Evolutionary conservation across 2,113 vertebrate species (phyloP).

Genomic region (Antennarius striatus): DNA sequence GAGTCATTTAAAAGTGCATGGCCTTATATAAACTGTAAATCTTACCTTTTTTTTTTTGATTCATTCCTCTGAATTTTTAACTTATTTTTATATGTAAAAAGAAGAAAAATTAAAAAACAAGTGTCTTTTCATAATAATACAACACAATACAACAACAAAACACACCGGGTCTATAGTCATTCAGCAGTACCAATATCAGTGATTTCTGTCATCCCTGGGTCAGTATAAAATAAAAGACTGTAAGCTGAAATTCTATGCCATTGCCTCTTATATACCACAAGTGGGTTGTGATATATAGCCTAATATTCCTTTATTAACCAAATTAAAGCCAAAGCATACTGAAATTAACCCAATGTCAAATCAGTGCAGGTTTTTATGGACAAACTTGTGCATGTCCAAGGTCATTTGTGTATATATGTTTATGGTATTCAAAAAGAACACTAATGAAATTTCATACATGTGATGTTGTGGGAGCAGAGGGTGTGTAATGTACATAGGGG

Average conservation of each 20-base stretch:
- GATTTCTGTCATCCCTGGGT: slow-evolving; percentile 52
- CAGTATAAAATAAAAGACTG: slow-evolving; percentile 64
- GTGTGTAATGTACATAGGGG: slow-evolving; percentile 67
- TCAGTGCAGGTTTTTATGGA: slow-evolving; percentile 73
- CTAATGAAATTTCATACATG: slow-evolving; percentile 71
- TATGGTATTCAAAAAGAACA: slow-evolving; percentile 68
- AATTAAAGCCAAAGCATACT: slow-evolving; percentile 79
- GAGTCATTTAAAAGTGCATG: slow-evolving; percentile 74
- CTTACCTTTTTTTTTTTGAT: slow-evolving; percentile 63
- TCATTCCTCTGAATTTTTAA: slow-evolving; percentile 67
- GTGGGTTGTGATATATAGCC: slow-evolving; percentile 73
- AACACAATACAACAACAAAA: slow-evolving; percentile 64
- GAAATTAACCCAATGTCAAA: slow-evolving; percentile 76
- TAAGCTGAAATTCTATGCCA: slow-evolving; percentile 73
- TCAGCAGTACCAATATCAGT: slow-evolving; percentile 69
- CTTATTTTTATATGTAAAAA: slow-evolving; percentile 77
- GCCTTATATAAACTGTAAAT: slow-evolving; percentile 76
- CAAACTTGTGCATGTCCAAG: slow-evolving; percentile 67
- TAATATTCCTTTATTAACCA: slow-evolving; percentile 77
- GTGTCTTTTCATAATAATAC: slow-evolving; percentile 66
- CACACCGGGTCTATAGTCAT: slow-evolving; percentile 63
- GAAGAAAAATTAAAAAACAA: slow-evolving; percentile 44
- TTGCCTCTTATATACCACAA: slow-evolving; percentile 75
- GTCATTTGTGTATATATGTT: slow-evolving; percentile 72
- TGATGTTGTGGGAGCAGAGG: slow-evolving; percentile 61